A percentile compares a stretch with the other conserved stretches of the same genome.
Evolutionary conservation across 2,888 invertebrate genomes (phyloP).

Genomic region (Neoscelio sp.): DNA sequence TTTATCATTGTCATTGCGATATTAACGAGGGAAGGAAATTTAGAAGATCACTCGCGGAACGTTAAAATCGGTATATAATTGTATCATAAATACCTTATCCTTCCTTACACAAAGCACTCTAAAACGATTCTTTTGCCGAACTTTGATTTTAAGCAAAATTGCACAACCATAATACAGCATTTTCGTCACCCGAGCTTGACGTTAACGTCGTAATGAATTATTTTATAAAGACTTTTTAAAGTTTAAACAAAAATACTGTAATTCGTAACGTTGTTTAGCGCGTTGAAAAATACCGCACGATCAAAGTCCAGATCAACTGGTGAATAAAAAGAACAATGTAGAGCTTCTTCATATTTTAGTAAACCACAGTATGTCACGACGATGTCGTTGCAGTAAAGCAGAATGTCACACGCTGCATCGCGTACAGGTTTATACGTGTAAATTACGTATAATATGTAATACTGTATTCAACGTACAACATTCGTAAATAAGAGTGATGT

Average conservation of each 20-base stretch:
- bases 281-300: background rate
- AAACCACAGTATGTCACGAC: slow-evolving; percentile 25
- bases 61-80: no score
- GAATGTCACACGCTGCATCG: slow-evolving; percentile 37
- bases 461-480: slow-evolving; percentile 2
- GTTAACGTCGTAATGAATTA: no score
- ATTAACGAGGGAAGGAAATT: background rate
- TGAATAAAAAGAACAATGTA: slow-evolving; percentile 18
- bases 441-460: slow-evolving; percentile 37
- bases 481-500: slow-evolving; percentile 28
- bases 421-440: slow-evolving; percentile 38
- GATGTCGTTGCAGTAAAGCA: slow-evolving; percentile 43
- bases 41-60: no score
- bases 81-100: no score
- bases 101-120: no score
- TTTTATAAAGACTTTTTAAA: no score
- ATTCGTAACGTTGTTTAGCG: no score
- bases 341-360: slow-evolving; percentile 31
- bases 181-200: no score
- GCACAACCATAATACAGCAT: no score
- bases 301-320: slow-evolving; percentile 1
- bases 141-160: no score
- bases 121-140: no score
- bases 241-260: no score
- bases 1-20: slow-evolving; percentile 4